Conservation (phyloP, 2,113 vertebrate genomes). For the Pica pica region DNA sequence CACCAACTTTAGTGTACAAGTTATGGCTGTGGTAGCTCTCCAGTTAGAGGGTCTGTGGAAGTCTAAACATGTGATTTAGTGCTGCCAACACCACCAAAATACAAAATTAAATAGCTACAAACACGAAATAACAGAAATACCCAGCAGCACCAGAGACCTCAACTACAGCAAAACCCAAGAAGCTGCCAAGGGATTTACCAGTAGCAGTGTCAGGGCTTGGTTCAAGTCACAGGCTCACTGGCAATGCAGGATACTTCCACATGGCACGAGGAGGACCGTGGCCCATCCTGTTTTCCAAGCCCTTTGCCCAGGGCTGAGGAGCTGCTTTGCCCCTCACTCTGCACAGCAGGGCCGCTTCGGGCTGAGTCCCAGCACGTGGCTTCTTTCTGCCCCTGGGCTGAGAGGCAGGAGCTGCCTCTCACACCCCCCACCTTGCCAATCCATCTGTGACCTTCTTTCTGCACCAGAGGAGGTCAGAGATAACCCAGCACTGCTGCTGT, state of each 20-base stretch:
- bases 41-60: background rate
- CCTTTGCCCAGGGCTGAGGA: rapidly evolving
- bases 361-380: rapidly evolving
- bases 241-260: background rate
- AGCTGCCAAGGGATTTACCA: background rate
- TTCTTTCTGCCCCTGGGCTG: background rate
- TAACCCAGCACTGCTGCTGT: background rate
- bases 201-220: background rate
- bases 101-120: background rate
- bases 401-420: background rate
- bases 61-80: background rate
- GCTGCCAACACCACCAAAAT: background rate
- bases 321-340: background rate
- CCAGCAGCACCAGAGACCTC: background rate
- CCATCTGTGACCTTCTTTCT: background rate
- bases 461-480: background rate
- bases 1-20: background rate
- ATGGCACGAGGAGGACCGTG: rapidly evolving
- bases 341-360: background rate
- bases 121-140: background rate
- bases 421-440: background rate
- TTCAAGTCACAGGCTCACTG: background rate
- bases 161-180: background rate
- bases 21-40: background rate
- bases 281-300: background rate